Evolutionary conservation across 2,888 invertebrate genomes (phyloP).

Genomic region (Meghimatium bilineatum): DNA sequence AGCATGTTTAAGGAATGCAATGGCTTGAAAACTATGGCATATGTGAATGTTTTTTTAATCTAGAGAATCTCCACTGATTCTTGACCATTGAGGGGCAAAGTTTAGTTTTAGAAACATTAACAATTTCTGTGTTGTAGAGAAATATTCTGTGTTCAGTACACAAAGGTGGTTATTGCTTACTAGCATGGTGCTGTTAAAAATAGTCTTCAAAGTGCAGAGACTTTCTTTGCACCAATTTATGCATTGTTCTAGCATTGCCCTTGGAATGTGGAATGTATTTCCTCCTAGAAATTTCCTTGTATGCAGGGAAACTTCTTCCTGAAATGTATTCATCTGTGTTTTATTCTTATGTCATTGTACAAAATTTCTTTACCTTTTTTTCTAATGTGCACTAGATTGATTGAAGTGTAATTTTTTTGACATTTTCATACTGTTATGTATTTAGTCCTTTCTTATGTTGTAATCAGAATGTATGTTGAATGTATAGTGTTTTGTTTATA

Average conservation of each 20-base stretch:
- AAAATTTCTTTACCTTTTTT: background rate
- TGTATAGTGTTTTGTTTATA: background rate
- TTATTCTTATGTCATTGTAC: background rate
- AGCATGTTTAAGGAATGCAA: slow-evolving; percentile 19
- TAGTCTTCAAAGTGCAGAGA: background rate
- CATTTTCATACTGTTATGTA: background rate
- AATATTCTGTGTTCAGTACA: background rate
- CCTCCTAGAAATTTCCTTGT: slow-evolving; percentile 7
- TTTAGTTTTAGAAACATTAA: background rate
- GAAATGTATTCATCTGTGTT: background rate
- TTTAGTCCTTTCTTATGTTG: background rate
- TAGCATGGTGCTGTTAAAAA: background rate
- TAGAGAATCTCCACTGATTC: slow-evolving; percentile 2
- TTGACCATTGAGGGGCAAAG: background rate
- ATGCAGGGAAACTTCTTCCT: background rate
- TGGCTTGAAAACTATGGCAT: background rate
- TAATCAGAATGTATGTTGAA: background rate
- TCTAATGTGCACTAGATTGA: background rate
- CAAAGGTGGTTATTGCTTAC: slow-evolving; percentile 2
- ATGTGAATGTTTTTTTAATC: slow-evolving; percentile 26
- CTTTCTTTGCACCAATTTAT: background rate
- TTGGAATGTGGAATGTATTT: background rate
- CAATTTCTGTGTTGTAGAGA: background rate
- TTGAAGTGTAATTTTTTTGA: background rate
- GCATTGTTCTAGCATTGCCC: background rate